A percentile compares a stretch with the other conserved stretches of the same genome.
These are phyloP conservation scores for Melanocharis versteri DNA, from an alignment of 2,113 vertebrate species.

Conservation along the genomic window DNA sequence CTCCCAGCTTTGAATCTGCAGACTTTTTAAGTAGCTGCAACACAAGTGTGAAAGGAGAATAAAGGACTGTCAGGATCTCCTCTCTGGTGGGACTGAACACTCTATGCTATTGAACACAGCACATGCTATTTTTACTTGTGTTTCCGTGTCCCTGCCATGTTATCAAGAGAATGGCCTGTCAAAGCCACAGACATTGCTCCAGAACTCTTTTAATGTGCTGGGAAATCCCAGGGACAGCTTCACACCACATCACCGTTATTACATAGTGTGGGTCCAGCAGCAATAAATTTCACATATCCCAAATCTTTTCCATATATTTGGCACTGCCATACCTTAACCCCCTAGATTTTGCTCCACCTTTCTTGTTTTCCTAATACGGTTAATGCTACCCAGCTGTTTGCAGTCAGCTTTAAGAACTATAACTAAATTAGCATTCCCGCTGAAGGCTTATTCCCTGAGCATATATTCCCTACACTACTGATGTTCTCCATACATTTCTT, in stretches of 20 bases:
- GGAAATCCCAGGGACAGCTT: slow-evolving; percentile 22
- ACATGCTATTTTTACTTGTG: neutral
- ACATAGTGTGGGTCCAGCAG: slow-evolving; percentile 5
- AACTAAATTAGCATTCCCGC: slow-evolving; percentile 68
- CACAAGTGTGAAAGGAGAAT: neutral
- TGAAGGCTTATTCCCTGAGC: slow-evolving; percentile 58
- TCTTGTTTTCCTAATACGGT: slow-evolving; percentile 52
- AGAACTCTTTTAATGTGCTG: neutral
- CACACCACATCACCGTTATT: neutral
- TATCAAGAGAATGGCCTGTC: neutral
- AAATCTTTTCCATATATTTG: slow-evolving; percentile 73
- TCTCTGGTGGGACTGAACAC: neutral
- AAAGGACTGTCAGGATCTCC: neutral
- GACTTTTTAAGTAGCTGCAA: neutral
- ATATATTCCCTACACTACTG: slow-evolving; percentile 46
- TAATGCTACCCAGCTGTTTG: slow-evolving; percentile 71
- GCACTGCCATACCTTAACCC: slow-evolving; percentile 52
- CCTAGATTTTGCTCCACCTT: slow-evolving; percentile 64
- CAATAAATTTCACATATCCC: slow-evolving; percentile 19
- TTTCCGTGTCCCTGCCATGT: neutral
- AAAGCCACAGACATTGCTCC: slow-evolving; percentile 17
- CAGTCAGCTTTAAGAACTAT: slow-evolving; percentile 63
- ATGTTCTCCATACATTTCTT: slow-evolving; percentile 57
- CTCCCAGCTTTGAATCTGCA: neutral
- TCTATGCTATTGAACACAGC: neutral